Percentiles rank a stretch among this genome's conserved stretches.
phyloP scores from a whole-genome alignment of 2,113 vertebrate species.

The Lontra canadensis region DNA sequence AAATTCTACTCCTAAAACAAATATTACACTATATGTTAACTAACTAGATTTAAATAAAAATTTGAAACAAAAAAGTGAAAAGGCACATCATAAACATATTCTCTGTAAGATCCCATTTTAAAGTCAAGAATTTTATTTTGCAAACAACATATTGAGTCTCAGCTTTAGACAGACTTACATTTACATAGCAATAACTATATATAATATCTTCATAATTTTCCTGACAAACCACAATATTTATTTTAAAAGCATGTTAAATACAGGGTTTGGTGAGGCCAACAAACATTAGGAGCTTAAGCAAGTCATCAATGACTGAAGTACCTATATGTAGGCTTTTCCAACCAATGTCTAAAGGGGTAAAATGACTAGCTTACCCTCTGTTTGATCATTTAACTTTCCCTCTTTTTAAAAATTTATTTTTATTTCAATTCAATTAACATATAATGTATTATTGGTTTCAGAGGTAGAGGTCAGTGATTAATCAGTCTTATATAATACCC shows the following conservation, averaged over 20 bases:
- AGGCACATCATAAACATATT: not conserved
- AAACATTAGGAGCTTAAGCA: not conserved
- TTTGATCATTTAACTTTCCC: not conserved
- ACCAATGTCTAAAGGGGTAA: not conserved
- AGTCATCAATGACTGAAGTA: not conserved
- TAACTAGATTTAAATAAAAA: not conserved
- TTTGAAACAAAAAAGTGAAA: not conserved
- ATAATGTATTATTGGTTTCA: not conserved
- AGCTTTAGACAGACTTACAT: not conserved
- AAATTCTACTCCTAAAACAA: not conserved
- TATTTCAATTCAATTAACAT: not conserved
- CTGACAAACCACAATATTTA: not conserved
- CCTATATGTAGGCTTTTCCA: not conserved
- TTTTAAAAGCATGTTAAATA: not conserved
- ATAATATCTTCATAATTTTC: not conserved
- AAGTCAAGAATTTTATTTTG: not conserved
- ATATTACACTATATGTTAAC: not conserved
- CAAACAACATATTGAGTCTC: not conserved
- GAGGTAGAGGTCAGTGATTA: not conserved
- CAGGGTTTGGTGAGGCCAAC: not conserved
- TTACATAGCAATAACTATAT: not conserved
- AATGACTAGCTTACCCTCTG: not conserved
- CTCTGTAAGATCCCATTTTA: not conserved
- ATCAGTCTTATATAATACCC: not conserved
- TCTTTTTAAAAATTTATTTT: not conserved